Base-by-base conservation (phyloP, 2,888 invertebrate species). In the Germaria angustata region DNA sequence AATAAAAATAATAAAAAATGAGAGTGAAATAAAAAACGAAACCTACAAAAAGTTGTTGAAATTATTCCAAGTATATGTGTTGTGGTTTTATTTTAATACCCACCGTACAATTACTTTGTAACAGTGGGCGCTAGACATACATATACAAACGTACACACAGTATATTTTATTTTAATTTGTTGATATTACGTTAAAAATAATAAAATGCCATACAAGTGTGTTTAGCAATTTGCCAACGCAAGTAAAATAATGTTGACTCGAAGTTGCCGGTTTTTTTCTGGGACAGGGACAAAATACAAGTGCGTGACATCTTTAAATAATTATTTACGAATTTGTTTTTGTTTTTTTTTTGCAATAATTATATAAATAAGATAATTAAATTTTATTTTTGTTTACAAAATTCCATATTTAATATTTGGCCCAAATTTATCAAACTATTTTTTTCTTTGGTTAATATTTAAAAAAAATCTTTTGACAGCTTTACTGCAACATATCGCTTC, bases 121-220 rank as follows among this genome's bases (percentile, higher is more conserved):
- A 44, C 75, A 63, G 80, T 80, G 69, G 80, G 80, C 69, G 80
- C 13, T 68, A 44, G 15, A 13, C 51, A 36, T 69, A 32, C 13
- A 0, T 17, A n/a, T 57, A 11, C 13, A 24, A 11, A 15, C 13
- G n/a, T 39, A n/a, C 2, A 51, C 13, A 24, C 9, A 51, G 17
- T 20, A 34, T 22, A 11, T 76, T 71, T 57, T 57, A 69, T 71
- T 80, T 80, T 65, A 71, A 75, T 69, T 55, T 20, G 68, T 17
- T 53, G 20, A 49, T 44, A 46, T 44, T 22, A 22, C 15, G n/a
- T 20, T 17, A 32, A 55, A 13, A 28, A 32, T 13, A 72, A 22
- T 57, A 0, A 66, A 46, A 39, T 8, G 34, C 11, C 46, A 46
- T 11, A 66, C 46, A 55, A 66, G 17, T 57, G 75, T 32, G 13